Evolutionary conservation across 2,113 vertebrate genomes (phyloP).

Genomic region (Mobula birostris): DNA sequence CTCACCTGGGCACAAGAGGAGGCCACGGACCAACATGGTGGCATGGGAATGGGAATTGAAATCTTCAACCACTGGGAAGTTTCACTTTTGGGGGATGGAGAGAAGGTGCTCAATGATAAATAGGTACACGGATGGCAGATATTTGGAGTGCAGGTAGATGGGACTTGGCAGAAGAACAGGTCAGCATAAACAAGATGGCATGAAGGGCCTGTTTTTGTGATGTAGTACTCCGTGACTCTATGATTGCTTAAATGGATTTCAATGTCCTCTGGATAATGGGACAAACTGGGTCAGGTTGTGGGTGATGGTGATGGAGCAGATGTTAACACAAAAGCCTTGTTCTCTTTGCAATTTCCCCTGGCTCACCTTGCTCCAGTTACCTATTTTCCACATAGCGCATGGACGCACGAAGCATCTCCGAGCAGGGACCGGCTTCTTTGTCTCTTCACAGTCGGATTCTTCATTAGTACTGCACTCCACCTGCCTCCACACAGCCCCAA

Average conservation of each 20-base stretch:
- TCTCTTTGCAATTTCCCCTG: not conserved
- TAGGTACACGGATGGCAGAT: no score
- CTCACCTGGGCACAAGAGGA: no score
- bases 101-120: no score
- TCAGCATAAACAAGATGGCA: no score
- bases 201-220: no score
- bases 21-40: no score
- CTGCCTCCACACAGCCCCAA: constrained; percentile 78
- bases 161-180: no score
- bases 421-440: constrained; percentile 72
- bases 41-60: no score
- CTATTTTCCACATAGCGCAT: constrained; percentile 75
- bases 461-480: constrained; percentile 73
- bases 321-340: not conserved
- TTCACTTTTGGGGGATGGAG: no score
- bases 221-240: no score
- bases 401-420: constrained; percentile 80
- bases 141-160: no score
- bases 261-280: not conserved
- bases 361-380: constrained; percentile 83
- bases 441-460: constrained; percentile 60
- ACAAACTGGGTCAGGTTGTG: not conserved
- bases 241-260: not conserved
- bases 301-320: not conserved
- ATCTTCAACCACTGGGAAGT: no score